These are phyloP conservation scores for Lampris incognitus DNA, from an alignment of 2,113 vertebrate genomes.

Conservation along the genomic window DNA sequence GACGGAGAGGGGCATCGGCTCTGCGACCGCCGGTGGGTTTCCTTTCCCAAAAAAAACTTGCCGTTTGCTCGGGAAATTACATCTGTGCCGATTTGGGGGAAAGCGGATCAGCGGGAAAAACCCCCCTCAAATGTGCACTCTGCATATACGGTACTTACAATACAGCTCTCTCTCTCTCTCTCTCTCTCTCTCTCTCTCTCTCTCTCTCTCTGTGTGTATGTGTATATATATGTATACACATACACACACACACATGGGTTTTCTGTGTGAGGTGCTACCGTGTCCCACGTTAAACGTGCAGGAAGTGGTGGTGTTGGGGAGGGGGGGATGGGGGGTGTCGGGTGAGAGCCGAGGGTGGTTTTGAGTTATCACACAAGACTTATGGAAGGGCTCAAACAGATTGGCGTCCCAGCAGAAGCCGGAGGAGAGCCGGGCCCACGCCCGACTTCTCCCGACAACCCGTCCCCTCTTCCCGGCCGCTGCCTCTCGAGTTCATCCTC, in stretches of 20 bases:
- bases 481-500: conserved; percentile 35
- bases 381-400: not conserved
- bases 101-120: no score
- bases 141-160: no score
- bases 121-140: no score
- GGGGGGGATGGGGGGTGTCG: conserved; percentile 6
- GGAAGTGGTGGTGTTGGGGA: conserved; percentile 4
- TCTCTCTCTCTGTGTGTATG: not conserved
- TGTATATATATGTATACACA: not conserved
- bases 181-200: not conserved
- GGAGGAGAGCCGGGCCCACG: accelerated
- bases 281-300: not conserved
- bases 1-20: no score
- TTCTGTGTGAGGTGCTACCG: no score
- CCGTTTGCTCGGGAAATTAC: no score
- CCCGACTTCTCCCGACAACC: not conserved
- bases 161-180: not conserved
- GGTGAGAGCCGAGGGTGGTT: not conserved
- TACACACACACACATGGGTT: no score
- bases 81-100: no score
- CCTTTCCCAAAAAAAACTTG: no score
- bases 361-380: not conserved
- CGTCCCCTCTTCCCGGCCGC: conserved; percentile 8
- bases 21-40: no score
- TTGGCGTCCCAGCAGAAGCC: not conserved